A percentile compares a stretch with the other conserved stretches of the same genome.
Evolutionary conservation across 2,888 invertebrate genomes (phyloP).

Genomic region (Scelioninae gen. 1): DNA sequence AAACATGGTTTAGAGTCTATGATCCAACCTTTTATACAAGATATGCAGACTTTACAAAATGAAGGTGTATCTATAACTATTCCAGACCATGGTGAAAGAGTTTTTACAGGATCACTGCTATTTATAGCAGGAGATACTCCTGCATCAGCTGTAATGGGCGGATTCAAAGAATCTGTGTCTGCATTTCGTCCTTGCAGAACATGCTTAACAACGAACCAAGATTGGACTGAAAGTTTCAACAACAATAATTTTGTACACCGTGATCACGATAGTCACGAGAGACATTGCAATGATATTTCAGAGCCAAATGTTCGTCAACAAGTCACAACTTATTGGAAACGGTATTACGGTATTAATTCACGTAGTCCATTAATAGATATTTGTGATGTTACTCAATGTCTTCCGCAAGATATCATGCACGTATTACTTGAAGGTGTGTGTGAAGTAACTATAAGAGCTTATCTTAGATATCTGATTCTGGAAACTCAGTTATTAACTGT

Average conservation of each 20-base stretch:
- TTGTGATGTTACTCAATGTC: slow-evolving; percentile 1
- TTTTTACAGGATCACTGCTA: slow-evolving; percentile 67
- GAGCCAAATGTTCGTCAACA: background rate
- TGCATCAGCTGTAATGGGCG: slow-evolving; percentile 68
- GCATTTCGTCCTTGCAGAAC: slow-evolving; percentile 68
- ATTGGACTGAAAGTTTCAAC: background rate
- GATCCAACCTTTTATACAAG: slow-evolving; percentile 57
- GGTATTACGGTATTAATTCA: slow-evolving; percentile 1
- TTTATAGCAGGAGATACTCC: slow-evolving; percentile 70
- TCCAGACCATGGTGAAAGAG: slow-evolving; percentile 8
- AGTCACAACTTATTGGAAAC: slow-evolving; percentile 1
- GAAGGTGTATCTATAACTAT: slow-evolving; percentile 28
- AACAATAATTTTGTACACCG: background rate
- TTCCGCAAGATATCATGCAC: slow-evolving; percentile 4
- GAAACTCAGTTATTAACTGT: background rate
- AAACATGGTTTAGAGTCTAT: slow-evolving; percentile 55
- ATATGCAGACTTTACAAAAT: slow-evolving; percentile 39
- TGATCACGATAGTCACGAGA: background rate
- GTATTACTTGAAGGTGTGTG: slow-evolving; percentile 7
- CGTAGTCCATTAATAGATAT: slow-evolving; percentile 2
- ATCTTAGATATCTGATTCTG: background rate
- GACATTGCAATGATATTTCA: background rate
- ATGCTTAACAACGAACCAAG: no score
- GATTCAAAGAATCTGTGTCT: slow-evolving; percentile 70
- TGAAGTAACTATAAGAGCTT: background rate